Base-by-base conservation (phyloP, 2,113 vertebrate species). In the Nothoprocta pentlandii region DNA sequence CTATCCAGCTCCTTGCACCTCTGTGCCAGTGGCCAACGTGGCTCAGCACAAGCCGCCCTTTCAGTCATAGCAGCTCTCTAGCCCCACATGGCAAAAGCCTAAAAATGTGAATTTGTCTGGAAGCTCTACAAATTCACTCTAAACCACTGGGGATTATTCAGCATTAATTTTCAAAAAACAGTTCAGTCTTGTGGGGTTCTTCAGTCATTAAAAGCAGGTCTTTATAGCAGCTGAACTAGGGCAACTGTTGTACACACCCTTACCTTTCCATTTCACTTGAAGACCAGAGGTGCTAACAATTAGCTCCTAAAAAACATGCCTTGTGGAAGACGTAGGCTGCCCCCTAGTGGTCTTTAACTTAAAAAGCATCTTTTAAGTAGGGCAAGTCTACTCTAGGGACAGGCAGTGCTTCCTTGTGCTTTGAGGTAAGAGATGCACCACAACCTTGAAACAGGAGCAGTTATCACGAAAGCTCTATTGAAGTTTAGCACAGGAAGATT, bases 351-450 rank as follows among this genome's bases (percentile, higher is more conserved):
- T 25, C n/a, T 17, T 1, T 0, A 9, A 9, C 12, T 21, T 17
- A 17, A 12, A 39, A 1, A 12, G 63, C 63, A 0, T 39, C 19
- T 9, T 9, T 2, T 17, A 1, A 8, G 53, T 6, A 10, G 28
- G 44, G 2, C 32, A 54, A 5, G 15, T 4, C 9, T 1, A 2
- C 16, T 17, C 4, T n/a, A 8, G 1, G 23, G 15, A 26, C 7
- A 20, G 16, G 9, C 13, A 2, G 3, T 5, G 2, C 49, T 54
- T 2, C 28, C 41, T 34, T 4, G 0, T 8, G 10, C 34, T 3
- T 3, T 2, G 2, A 20, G 19, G 12, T 2, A 11, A n/a, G 12
- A 25, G 39, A 32, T 2, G 0, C 23, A 47, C 54, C 13, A 11
- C 8, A 14, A 9, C 41, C 30, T 23, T 5, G 4, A 3, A 12